Evolutionary conservation across 53 echinoderm and acorn worm species (phyloP).

Genomic region (Henricia sp.): DNA sequence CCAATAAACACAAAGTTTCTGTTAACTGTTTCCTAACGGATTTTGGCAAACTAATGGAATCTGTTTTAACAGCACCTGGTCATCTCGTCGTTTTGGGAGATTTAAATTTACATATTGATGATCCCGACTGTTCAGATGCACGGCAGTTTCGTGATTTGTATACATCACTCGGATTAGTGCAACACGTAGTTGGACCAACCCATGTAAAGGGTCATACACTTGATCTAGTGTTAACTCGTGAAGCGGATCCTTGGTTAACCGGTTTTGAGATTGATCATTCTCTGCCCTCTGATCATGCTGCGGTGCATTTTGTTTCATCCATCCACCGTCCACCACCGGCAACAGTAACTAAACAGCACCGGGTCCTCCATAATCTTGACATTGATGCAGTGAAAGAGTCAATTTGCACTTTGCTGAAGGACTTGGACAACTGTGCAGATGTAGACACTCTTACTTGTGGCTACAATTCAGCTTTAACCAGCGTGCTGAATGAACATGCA

Average conservation of each 20-base stretch:
- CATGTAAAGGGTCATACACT: constrained; percentile 14
- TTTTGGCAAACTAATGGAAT: constrained; percentile 31
- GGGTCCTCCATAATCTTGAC: constrained; percentile 6
- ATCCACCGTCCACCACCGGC: constrained; percentile 29
- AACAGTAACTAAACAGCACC: constrained; percentile 8
- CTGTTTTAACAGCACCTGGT: constrained; percentile 14
- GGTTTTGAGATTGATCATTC: constrained; percentile 13
- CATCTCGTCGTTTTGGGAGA: neutral
- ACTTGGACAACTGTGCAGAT: neutral
- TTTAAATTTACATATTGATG: constrained; percentile 30
- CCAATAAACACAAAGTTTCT: constrained; percentile 16
- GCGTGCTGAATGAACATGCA: constrained; percentile 6
- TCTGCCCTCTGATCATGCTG: constrained; percentile 38
- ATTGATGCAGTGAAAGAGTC: constrained; percentile 8
- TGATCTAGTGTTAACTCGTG: constrained; percentile 6
- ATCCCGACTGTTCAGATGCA: constrained; percentile 15
- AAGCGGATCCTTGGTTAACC: constrained; percentile 23
- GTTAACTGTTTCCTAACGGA: constrained; percentile 2
- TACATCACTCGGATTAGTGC: constrained; percentile 17
- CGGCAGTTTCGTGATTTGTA: constrained; percentile 15
- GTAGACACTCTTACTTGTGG: neutral
- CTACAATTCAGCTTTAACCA: neutral
- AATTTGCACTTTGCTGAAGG: neutral
- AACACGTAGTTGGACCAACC: constrained; percentile 13
- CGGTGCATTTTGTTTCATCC: constrained; percentile 29